phyloP scores from a whole-genome alignment of 37 sponge, comb jelly and placozoan genomes.

The Aplysina aerophoba region DNA sequence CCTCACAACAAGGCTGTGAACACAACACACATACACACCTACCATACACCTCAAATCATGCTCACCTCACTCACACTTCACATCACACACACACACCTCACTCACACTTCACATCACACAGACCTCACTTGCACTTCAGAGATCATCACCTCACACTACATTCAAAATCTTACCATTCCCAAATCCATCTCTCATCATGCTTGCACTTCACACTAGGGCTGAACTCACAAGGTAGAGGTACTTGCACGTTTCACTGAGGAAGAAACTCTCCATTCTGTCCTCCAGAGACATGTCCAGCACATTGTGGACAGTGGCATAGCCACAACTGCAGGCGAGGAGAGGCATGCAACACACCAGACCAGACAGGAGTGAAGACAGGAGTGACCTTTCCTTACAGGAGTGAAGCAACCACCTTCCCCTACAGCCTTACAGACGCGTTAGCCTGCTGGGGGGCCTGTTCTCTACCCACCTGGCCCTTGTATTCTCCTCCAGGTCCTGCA shows the following conservation, averaged over 20 bases:
- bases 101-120: too few relatives aligned
- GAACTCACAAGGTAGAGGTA: conserved; percentile 92
- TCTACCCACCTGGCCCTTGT: conserved; percentile 67
- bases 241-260: conserved; percentile 98
- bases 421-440: not conserved
- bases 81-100: too few relatives aligned
- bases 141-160: not conserved
- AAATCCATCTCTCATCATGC: not conserved
- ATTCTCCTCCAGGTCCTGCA: conserved; percentile 77
- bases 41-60: too few relatives aligned
- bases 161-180: not conserved
- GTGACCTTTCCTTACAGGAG: too few relatives aligned
- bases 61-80: too few relatives aligned
- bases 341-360: too few relatives aligned
- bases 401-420: not conserved
- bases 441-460: too few relatives aligned
- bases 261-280: conserved; percentile 99
- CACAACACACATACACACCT: too few relatives aligned
- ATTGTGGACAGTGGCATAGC: conserved; percentile 95
- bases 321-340: conserved; percentile 79
- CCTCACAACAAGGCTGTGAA: too few relatives aligned
- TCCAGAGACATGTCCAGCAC: conserved; percentile 88
- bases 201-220: not conserved
- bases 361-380: too few relatives aligned
- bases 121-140: not conserved